A percentile compares a stretch with the other conserved stretches of the same genome.
phyloP scores from a whole-genome alignment of 2,113 vertebrate genomes.

The Platysteira castanea region DNA sequence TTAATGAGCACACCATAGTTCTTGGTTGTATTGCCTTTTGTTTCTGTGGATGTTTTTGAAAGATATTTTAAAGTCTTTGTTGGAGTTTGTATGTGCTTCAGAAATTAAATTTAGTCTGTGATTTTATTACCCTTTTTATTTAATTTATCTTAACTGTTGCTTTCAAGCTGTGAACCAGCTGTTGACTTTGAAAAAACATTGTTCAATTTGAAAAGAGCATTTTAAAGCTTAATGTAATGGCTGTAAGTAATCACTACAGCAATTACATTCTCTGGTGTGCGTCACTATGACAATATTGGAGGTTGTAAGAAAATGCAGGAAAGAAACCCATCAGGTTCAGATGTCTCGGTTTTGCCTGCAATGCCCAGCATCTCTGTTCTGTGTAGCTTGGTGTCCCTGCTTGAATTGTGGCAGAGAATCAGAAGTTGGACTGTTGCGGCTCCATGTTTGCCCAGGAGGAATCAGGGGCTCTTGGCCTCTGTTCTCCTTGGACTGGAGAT shows the following conservation, averaged over 20 bases:
- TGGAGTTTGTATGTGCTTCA: conserved; percentile 61
- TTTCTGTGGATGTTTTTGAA: conserved; percentile 64
- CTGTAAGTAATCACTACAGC: conserved; percentile 72
- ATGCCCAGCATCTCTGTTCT: not conserved
- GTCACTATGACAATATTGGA: not conserved
- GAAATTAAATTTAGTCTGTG: conserved; percentile 78
- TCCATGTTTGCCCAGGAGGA: not conserved
- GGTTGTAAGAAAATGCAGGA: not conserved
- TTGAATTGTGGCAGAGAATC: not conserved
- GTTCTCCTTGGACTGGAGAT: not conserved
- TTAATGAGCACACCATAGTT: conserved; percentile 23
- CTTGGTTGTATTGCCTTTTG: conserved; percentile 50
- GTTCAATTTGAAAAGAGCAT: conserved; percentile 76
- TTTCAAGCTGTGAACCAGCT: conserved; percentile 81
- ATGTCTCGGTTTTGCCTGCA: not conserved
- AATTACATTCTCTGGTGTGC: conserved; percentile 34
- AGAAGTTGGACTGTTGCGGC: not conserved
- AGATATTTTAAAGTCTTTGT: conserved; percentile 59
- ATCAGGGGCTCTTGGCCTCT: not conserved
- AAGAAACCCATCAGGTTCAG: not conserved
- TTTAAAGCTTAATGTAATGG: conserved; percentile 74
- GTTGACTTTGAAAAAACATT: conserved; percentile 81
- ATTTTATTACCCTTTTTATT: conserved; percentile 82
- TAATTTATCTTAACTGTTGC: conserved; percentile 80
- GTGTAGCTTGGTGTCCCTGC: not conserved